phyloP scores from a whole-genome alignment of 2,888 invertebrate species.

The Agriotes lineatus region DNA sequence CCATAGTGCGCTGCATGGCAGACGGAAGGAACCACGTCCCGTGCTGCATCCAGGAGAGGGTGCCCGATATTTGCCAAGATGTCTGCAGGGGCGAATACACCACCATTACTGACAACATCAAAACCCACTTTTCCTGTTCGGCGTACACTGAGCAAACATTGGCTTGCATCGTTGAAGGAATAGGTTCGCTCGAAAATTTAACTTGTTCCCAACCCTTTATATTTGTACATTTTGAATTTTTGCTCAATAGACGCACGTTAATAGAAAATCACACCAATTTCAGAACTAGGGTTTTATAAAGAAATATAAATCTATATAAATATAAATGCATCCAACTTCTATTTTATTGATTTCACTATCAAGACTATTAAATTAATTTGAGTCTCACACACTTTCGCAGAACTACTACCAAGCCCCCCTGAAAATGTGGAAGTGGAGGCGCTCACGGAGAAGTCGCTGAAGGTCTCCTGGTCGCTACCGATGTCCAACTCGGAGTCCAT shows the following conservation, averaged over 20 bases:
- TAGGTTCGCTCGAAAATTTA: constrained; percentile 68
- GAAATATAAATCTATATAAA: too few species aligned
- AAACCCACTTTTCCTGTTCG: constrained; percentile 87
- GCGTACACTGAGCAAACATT: constrained; percentile 85
- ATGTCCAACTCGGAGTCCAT: constrained; percentile 74
- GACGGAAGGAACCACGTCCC: constrained; percentile 89
- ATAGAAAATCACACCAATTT: too few species aligned
- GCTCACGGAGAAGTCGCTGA: constrained; percentile 78
- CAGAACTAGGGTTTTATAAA: too few species aligned
- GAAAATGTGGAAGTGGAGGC: constrained; percentile 80
- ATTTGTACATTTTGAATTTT: too few species aligned
- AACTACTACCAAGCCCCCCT: constrained; percentile 82
- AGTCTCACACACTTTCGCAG: too few species aligned
- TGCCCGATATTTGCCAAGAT: constrained; percentile 88
- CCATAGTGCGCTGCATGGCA: constrained; percentile 83
- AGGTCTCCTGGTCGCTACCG: constrained; percentile 79
- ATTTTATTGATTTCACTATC: too few species aligned
- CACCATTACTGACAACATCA: constrained; percentile 84
- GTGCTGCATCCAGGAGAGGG: constrained; percentile 84
- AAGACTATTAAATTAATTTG: neutral
- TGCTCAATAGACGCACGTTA: too few species aligned
- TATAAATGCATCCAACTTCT: too few species aligned
- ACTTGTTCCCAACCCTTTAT: too few species aligned
- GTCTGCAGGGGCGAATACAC: constrained; percentile 89
- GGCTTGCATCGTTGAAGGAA: constrained; percentile 86